phyloP scores from a whole-genome alignment of 2,797 vertebrate genomes.

The Chelonia mydas region DNA sequence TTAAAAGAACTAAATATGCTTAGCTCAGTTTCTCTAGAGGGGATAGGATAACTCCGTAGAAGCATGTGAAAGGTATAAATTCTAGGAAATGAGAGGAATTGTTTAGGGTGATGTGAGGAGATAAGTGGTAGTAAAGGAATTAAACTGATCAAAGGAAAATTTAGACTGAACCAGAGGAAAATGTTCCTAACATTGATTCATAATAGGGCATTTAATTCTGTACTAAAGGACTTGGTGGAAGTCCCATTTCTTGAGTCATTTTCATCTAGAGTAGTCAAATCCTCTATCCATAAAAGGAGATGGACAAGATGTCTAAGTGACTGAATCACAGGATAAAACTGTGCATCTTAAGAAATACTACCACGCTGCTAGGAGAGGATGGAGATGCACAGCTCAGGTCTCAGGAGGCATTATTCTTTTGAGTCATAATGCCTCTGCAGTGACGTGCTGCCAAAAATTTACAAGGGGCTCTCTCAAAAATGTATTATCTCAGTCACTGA shows the following conservation, averaged over 20 bases:
- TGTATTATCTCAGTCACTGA: background rate
- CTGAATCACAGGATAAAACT: background rate
- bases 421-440: background rate
- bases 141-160: background rate
- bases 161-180: background rate
- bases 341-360: background rate
- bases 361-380: background rate
- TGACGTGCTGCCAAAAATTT: background rate
- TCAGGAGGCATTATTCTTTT: background rate
- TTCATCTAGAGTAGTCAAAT: background rate
- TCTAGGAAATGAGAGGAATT: background rate
- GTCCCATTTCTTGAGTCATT: background rate
- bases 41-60: background rate
- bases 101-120: conserved; percentile 40
- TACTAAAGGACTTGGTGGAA: background rate
- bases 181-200: background rate
- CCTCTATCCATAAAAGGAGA: background rate
- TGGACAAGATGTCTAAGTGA: background rate
- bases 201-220: background rate
- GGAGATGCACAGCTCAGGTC: background rate
- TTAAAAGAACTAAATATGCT: conserved; percentile 46
- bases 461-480: background rate
- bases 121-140: background rate
- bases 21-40: background rate
- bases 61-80: conserved; percentile 29